Percentiles rank a stretch among this genome's conserved stretches.
phyloP scores from a whole-genome alignment of 1,140 invertebrate species.

The Lepidurus apus region DNA sequence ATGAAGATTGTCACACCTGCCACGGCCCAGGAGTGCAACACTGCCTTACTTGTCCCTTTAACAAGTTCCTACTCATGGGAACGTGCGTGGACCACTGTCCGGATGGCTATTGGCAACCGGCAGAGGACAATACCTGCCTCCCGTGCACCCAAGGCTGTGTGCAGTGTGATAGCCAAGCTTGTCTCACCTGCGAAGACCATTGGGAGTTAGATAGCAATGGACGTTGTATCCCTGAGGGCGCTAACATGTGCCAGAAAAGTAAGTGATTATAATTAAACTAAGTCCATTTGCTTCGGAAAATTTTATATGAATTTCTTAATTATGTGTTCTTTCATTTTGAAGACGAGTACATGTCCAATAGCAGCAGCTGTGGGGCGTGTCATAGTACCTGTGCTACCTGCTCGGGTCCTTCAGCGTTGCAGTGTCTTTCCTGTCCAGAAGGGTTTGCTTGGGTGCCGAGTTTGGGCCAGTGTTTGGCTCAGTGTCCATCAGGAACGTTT shows the following conservation, averaged over 20 bases:
- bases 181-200: constrained; percentile 28
- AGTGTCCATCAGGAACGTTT: constrained; percentile 66
- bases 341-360: constrained; percentile 62
- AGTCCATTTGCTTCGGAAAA: background rate
- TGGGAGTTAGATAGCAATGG: constrained; percentile 32
- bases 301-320: background rate
- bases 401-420: constrained; percentile 57
- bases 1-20: constrained; percentile 41
- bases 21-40: constrained; percentile 40
- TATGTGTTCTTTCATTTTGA: constrained; percentile 32
- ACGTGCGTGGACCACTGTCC: constrained; percentile 35
- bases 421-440: constrained; percentile 60
- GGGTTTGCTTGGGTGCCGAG: constrained; percentile 57
- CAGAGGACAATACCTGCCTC: constrained; percentile 16
- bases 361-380: constrained; percentile 60
- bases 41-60: constrained; percentile 30
- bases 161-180: constrained; percentile 18
- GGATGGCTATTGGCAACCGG: background rate
- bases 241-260: constrained; percentile 34
- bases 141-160: constrained; percentile 29
- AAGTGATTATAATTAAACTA: constrained; percentile 1
- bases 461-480: constrained; percentile 59
- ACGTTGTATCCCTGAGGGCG: constrained; percentile 35
- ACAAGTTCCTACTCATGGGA: constrained; percentile 30
- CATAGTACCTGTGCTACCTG: constrained; percentile 66